Evolutionary conservation across 2,797 vertebrate genomes (phyloP).

Genomic region (Cossypha niveicapilla): DNA sequence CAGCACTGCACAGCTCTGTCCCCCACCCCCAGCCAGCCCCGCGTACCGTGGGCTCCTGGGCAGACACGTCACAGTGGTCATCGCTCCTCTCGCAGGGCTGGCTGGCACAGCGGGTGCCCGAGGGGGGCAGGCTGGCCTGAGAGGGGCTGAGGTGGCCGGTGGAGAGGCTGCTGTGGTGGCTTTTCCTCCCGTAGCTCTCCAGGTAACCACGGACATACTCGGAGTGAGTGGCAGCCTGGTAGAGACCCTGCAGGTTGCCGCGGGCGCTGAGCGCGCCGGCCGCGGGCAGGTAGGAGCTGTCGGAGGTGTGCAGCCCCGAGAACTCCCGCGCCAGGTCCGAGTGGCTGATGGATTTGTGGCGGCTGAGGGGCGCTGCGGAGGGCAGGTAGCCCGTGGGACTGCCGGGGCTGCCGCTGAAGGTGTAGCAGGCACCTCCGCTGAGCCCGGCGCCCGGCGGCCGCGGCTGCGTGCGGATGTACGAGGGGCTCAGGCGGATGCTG

Average conservation of each 20-base stretch:
- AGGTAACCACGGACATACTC: conserved; percentile 76
- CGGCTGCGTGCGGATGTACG: conserved; percentile 74
- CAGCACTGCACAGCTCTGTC: neutral
- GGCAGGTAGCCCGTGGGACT: conserved; percentile 81
- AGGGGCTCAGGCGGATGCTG: conserved; percentile 79
- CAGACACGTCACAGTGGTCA: conserved; percentile 52
- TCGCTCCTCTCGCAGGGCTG: conserved; percentile 76
- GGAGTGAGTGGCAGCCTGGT: conserved; percentile 67
- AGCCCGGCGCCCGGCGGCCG: conserved; percentile 74
- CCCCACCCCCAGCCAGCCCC: neutral
- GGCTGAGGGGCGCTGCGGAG: conserved; percentile 70
- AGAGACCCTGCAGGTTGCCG: conserved; percentile 79
- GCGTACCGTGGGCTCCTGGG: conserved; percentile 80
- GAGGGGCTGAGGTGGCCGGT: conserved; percentile 75
- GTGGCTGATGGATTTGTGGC: conserved; percentile 89
- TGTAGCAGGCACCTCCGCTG: conserved; percentile 78
- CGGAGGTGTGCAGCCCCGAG: conserved; percentile 78
- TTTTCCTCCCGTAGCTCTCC: conserved; percentile 75
- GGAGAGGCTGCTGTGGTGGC: conserved; percentile 17
- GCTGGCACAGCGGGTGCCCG: conserved; percentile 42
- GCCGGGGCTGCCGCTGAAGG: conserved; percentile 60
- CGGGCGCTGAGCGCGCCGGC: conserved; percentile 57
- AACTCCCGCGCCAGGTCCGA: conserved; percentile 89
- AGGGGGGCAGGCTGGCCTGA: conserved; percentile 70
- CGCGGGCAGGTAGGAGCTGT: conserved; percentile 16